Percentiles rank a stretch among this genome's conserved stretches.
Conservation (phyloP, 2,113 vertebrate genomes). For the Labeo catla region DNA sequence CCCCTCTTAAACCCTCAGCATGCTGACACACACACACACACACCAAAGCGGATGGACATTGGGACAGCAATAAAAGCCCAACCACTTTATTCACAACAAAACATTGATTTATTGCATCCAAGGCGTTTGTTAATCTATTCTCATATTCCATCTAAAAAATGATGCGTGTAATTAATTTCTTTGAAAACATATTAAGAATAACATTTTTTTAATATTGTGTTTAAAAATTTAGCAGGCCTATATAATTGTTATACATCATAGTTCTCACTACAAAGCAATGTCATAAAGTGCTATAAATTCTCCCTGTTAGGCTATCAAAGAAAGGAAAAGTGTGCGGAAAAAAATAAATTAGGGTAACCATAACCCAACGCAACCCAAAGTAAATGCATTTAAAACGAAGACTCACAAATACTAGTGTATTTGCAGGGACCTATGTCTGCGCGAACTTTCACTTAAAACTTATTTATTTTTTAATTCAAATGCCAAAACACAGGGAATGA, state of each 20-base stretch:
- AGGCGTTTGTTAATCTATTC: not conserved
- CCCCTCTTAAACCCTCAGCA: constrained; percentile 23
- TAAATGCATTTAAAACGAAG: not conserved
- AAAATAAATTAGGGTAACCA: too few relatives aligned
- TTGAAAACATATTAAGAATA: not conserved
- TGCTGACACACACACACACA: constrained; percentile 13
- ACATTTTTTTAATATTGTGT: not conserved
- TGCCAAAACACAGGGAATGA: not conserved
- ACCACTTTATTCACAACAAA: not conserved
- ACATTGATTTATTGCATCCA: not conserved
- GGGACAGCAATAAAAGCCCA: not conserved
- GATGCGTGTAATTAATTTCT: not conserved
- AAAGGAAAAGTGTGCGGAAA: not conserved
- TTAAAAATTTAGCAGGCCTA: not conserved
- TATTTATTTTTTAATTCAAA: not conserved
- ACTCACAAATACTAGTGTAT: not conserved
- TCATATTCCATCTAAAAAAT: not conserved
- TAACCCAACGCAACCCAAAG: not conserved
- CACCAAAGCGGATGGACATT: not conserved
- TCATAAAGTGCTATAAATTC: not conserved
- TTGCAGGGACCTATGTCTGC: not conserved
- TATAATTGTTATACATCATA: not conserved
- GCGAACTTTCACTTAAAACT: not conserved
- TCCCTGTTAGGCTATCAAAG: not conserved
- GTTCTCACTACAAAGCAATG: not conserved